Conservation (phyloP, 1,140 invertebrate species). For the Agrilus planipennis region DNA sequence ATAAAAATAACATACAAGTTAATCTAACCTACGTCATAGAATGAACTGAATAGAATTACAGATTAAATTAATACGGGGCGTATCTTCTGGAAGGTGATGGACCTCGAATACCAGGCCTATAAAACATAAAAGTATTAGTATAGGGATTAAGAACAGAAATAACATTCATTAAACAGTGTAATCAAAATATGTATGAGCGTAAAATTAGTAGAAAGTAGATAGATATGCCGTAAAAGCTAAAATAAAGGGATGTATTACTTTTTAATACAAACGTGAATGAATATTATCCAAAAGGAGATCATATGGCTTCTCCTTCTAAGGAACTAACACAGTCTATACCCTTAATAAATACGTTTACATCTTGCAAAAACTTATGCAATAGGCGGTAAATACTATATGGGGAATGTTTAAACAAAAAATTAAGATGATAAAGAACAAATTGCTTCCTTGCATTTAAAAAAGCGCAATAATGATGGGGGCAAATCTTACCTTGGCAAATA, state of each 20-base stretch:
- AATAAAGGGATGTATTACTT: neutral
- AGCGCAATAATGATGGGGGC: neutral
- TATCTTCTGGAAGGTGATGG: slow-evolving; percentile 66
- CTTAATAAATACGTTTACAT: no score
- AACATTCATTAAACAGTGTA: neutral
- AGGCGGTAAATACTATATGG: no score
- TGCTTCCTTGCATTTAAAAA: no score
- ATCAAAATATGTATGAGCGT: neutral
- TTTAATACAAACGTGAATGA: neutral
- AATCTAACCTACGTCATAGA: no score
- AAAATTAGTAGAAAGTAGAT: neutral
- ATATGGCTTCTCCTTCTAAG: no score
- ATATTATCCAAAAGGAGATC: neutral
- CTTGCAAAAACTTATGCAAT: no score
- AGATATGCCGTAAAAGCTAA: neutral
- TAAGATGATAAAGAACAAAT: neutral
- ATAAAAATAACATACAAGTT: no score
- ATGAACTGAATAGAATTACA: no score
- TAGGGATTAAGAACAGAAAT: neutral
- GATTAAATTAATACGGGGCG: slow-evolving; percentile 72
- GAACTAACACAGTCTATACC: no score
- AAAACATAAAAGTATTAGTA: slow-evolving; percentile 33
- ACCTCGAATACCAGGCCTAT: slow-evolving; percentile 56
- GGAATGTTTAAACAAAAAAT: no score
- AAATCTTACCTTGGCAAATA: neutral